Base-by-base conservation (phyloP, 2,888 invertebrate species). In the Eurytoma californica region DNA sequence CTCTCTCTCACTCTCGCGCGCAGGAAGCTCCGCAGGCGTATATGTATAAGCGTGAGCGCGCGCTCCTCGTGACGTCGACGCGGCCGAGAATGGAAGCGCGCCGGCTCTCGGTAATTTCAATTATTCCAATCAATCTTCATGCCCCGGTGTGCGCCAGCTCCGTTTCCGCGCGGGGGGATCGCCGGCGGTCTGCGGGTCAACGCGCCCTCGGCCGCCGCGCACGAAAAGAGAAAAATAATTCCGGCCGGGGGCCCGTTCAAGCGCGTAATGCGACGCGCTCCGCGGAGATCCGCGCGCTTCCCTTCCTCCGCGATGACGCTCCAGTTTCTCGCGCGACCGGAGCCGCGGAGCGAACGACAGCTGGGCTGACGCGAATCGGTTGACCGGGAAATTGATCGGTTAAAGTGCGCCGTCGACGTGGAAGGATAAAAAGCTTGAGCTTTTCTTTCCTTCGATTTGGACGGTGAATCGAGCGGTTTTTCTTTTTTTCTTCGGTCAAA, bases 111-210 rank as follows among this genome's bases (percentile, higher is more conserved):
- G 78, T 72, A 72, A 83, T 83, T 83, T 79, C 73, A 83, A 83
- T 83, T 82, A 82, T 82, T 80, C 77, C 81, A 75, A 81, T 83
- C 82, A 82, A 83, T 83, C 81, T 82, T 80, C 80, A 53, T 76
- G 77, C 65, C 68, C 24, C 24, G 24, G 24, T 53, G 39, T 24
- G 55, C 16, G 57, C 77, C 53, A 53, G 51, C 63, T 65, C 57
- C 47, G 47, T n/a, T 3, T 28, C 20, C 61, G 30, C 28, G 16
- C 7, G 30, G 60, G 16, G 16, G 18, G 24, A 24, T n/a, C n/a
- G 24, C 24, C 24, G 24, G 24, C 24, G 24, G 39, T 14, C 30
- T 1, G 24, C 55, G 49, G 70, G 70, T 70, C 70, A 70, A 58
- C 60, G 70, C 39, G 70, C 70, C 20, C 3, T n/a, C n/a, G 39